Conservation (phyloP, 2,797 vertebrate species). For the Apodemus agrarius region DNA sequence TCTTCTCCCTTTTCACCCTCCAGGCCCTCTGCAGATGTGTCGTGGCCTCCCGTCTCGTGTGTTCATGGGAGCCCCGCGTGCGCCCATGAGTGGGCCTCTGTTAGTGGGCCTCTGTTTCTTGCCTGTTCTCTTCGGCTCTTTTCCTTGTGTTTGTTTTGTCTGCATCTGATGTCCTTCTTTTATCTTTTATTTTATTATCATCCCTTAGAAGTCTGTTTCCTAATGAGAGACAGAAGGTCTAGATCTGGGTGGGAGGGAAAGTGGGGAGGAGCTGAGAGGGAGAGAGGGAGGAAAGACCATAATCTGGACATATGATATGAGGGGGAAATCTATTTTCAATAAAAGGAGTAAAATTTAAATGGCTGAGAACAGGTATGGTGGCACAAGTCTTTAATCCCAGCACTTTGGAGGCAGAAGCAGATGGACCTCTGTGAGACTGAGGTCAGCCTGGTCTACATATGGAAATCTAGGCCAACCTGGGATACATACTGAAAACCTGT, state of each 20-base stretch:
- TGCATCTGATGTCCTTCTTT: too few species aligned
- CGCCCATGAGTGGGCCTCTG: too few species aligned
- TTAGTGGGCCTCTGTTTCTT: not conserved
- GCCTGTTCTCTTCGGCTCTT: not conserved
- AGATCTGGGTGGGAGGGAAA: not conserved
- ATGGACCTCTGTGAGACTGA: not conserved
- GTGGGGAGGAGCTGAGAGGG: not conserved
- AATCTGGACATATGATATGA: not conserved
- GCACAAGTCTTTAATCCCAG: not conserved
- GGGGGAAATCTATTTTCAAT: not conserved
- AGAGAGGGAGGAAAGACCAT: not conserved
- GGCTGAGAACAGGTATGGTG: not conserved
- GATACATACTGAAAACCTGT: not conserved
- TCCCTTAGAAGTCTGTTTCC: not conserved
- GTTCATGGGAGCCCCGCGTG: too few species aligned
- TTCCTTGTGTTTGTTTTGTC: not conserved
- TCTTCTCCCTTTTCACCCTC: not conserved
- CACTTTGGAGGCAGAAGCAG: not conserved
- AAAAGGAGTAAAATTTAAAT: not conserved
- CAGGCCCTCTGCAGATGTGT: not conserved
- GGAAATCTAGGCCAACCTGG: not conserved
- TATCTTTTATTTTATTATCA: not conserved
- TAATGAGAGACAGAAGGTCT: not conserved
- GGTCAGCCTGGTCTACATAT: not conserved
- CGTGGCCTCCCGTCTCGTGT: not conserved